Evolutionary conservation across 2,888 invertebrate genomes (phyloP), one percentile per base, ranked within the genome.

Genomic region (Diplolepis rosae): DNA sequence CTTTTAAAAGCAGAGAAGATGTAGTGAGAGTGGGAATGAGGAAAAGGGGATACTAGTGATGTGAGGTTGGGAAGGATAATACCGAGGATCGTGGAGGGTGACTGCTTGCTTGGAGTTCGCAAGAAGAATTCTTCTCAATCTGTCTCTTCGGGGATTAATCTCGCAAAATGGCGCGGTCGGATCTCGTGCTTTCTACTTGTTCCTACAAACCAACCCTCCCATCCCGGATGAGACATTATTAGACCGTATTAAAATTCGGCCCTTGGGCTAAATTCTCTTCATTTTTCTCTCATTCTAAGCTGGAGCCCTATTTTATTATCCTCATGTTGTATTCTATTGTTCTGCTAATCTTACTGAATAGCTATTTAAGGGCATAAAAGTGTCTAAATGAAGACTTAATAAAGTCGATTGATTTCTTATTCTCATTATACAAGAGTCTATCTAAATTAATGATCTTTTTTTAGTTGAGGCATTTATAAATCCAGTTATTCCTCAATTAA

Each of bases 131-230:
- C 71, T 69, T 72, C 68, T 35, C 54, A 72, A 73, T 75, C 52
- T 71, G 65, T 70, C 72, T 74, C 54, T 30, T 15, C 28, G 22
- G 24, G 56, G 68, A 75, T 81, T 79, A 77, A 80, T 81, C 77
- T 75, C 65, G 70, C 5, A 54, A 54, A 74, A 78, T 66, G 72
- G 24, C 70, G 70, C 28, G 61, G 50, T 56, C 61, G 65, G 35
- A 39, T 66, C 65, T 54, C 61, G 66, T 71, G 48, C 72, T 69
- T 69, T 54, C 68, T 69, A 56, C 69, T 66, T 39, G 54, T 18
- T n/a, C 28, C 52, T 30, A 27, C 6, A 39, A 22, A 65, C 11
- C 32, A 27, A 24, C 61, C 32, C 67, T 45, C 28, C 28, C 32
- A 65, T n/a, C 27, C 15, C 50, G 68, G 72, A 73, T 77, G 71